Evolutionary conservation across 2,888 invertebrate genomes (phyloP).

Genomic region (Furcula furcula): DNA sequence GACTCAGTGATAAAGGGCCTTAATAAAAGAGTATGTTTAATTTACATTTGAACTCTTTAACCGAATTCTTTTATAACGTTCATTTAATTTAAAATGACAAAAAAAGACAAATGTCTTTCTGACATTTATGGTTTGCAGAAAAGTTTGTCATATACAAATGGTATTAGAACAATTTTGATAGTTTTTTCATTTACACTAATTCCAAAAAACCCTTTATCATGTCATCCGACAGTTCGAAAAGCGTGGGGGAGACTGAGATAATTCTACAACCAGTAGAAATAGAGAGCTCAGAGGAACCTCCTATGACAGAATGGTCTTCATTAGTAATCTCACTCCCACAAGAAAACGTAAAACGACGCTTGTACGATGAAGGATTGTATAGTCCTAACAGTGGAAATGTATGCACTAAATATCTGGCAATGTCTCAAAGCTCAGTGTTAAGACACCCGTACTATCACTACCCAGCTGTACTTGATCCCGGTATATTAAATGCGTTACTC

Average conservation of each 20-base stretch:
- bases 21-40: no score
- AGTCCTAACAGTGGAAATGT: slow-evolving; percentile 55
- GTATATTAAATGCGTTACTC: slow-evolving; percentile 50
- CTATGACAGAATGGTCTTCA: slow-evolving; percentile 63
- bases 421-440: slow-evolving; percentile 54
- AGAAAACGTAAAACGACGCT: slow-evolving; percentile 37
- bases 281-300: slow-evolving; percentile 52
- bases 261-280: slow-evolving; percentile 26
- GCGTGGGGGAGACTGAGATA: slow-evolving; percentile 2
- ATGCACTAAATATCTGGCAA: slow-evolving; percentile 49
- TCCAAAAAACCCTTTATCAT: neutral
- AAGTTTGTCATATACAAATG: neutral
- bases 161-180: neutral
- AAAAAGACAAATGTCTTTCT: neutral
- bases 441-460: slow-evolving; percentile 60
- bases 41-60: no score
- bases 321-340: slow-evolving; percentile 32
- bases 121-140: neutral
- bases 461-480: slow-evolving; percentile 60
- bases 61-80: no score
- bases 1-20: no score
- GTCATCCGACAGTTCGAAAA: slow-evolving; percentile 1
- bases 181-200: neutral
- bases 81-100: neutral
- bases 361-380: slow-evolving; percentile 42